Percentiles rank a stretch among this genome's conserved stretches.
These are phyloP conservation scores for Hippocampus mohnikei DNA, from an alignment of 2,113 vertebrate species.

Conservation along the genomic window DNA sequence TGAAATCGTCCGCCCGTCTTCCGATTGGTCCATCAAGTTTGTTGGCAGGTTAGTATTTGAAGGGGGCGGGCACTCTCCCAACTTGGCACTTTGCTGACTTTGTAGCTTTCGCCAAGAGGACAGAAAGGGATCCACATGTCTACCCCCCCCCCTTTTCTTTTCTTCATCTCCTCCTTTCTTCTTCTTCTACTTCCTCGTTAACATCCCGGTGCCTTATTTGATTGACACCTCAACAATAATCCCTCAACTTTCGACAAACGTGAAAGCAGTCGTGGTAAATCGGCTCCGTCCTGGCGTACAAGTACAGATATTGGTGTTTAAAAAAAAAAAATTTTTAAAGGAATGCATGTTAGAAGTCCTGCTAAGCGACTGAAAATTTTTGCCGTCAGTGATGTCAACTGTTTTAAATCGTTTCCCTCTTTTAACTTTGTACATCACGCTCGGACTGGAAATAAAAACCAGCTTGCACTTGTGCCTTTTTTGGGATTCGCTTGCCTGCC, in stretches of 20 bases:
- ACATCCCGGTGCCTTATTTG: conserved; percentile 71
- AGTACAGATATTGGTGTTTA: background rate
- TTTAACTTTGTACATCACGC: background rate
- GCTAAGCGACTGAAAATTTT: background rate
- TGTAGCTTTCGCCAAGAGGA: background rate
- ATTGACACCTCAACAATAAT: conserved; percentile 50
- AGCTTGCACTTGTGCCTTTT: background rate
- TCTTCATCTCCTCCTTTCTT: too few relatives aligned
- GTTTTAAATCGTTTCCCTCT: too few relatives aligned
- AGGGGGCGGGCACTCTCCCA: background rate
- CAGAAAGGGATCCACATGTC: background rate
- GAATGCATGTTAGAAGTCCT: background rate
- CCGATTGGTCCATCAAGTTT: background rate
- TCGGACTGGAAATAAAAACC: background rate
- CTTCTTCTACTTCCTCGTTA: background rate
- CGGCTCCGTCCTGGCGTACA: background rate
- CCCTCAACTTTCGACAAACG: conserved; percentile 44
- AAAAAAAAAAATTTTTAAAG: background rate
- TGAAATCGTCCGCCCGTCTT: background rate
- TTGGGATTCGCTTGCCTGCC: too few relatives aligned
- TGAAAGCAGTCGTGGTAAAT: background rate
- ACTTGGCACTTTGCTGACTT: background rate
- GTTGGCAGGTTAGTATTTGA: background rate
- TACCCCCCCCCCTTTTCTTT: background rate
- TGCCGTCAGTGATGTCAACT: background rate